Conservation (phyloP, 2,888 invertebrate genomes). For the Drosophila koepferae region DNA sequence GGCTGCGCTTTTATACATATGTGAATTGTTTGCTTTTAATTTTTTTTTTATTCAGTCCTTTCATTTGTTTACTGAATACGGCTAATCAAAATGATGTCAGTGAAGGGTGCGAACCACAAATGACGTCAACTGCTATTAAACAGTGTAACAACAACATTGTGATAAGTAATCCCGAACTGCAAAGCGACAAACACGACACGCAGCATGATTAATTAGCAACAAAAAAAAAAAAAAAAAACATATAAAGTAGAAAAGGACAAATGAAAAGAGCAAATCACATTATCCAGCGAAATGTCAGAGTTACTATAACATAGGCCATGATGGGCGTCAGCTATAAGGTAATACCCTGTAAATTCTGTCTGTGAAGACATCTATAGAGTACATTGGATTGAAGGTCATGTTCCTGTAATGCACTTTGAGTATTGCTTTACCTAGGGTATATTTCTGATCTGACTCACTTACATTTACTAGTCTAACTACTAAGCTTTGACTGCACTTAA, state of each 20-base stretch:
- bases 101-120: constrained; percentile 33
- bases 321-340: neutral
- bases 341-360: constrained; percentile 25
- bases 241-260: constrained; percentile 9
- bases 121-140: constrained; percentile 54
- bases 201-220: constrained; percentile 71
- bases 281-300: constrained; percentile 31
- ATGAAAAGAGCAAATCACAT: constrained; percentile 43
- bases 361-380: neutral
- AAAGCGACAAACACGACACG: constrained; percentile 59
- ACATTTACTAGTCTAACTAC: neutral
- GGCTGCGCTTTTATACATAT: neutral
- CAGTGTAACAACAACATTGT: constrained; percentile 19
- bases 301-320: constrained; percentile 5
- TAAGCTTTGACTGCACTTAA: neutral
- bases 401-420: neutral
- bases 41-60: constrained; percentile 1
- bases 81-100: constrained; percentile 51
- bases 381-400: neutral
- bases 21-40: neutral
- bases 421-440: neutral
- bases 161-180: constrained; percentile 56
- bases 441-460: too few species aligned
- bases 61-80: constrained; percentile 21
- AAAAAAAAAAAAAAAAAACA: constrained; percentile 20